Conservation (phyloP, 2,888 invertebrate species). For the Teleogryllus oceanicus region DNA sequence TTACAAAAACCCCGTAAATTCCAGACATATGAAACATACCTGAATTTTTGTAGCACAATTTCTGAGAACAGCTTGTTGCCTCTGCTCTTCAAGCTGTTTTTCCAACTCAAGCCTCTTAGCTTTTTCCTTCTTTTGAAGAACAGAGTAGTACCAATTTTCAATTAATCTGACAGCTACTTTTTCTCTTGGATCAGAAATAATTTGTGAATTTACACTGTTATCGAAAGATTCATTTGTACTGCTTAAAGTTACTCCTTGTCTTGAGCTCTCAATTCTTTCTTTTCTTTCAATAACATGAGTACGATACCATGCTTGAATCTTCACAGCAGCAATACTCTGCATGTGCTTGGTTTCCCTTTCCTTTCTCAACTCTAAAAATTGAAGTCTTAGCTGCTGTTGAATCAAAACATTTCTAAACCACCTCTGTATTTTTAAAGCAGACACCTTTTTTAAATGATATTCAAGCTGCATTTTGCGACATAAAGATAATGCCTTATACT, state of each 20-base stretch:
- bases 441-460: conserved; percentile 32
- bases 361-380: conserved; percentile 22
- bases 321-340: conserved; percentile 35
- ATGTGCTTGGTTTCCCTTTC: conserved; percentile 31
- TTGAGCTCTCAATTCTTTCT: too few species aligned
- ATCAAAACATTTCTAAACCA: conserved; percentile 12
- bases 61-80: not conserved
- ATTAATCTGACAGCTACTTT: not conserved
- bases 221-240: not conserved
- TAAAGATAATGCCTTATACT: not conserved
- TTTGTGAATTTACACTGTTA: not conserved
- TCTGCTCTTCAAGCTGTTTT: not conserved
- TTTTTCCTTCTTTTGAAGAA: not conserved
- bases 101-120: not conserved
- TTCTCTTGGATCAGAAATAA: not conserved
- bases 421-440: conserved; percentile 36
- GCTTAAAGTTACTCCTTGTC: too few species aligned
- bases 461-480: conserved; percentile 31
- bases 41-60: conserved; percentile 24
- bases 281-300: too few species aligned
- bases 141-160: not conserved
- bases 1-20: too few species aligned
- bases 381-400: not conserved
- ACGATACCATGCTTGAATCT: conserved; percentile 32
- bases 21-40: not conserved